Base-by-base conservation (phyloP, 2,113 vertebrate genomes). In the Marmota flaviventris region DNA sequence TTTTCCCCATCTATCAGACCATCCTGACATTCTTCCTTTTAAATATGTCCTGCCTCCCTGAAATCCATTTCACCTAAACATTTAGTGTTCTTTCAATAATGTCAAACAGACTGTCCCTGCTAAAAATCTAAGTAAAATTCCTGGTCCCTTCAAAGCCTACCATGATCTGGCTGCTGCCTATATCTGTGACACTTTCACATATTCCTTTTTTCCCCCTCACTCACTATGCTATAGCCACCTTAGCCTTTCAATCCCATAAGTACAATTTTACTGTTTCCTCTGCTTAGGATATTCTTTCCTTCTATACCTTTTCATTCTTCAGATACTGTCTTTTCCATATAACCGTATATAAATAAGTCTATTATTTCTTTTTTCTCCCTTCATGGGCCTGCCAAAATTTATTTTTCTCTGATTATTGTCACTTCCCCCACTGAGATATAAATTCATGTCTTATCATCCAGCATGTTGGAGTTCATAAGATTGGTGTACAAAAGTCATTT, bases 121-220 rank as follows among this genome's bases (percentile, higher is more conserved):
- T 95, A 91, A 69, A 69, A 89, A 87, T 11, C 5, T 93, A 79
- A 84, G 65, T n/a, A 77, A 83, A 82, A 78, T 45, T 18, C 27
- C 58, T 69, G 51, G 13, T 8, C 48, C 42, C 42, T 78, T 29
- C n/a, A 73, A 93, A n/a, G 45, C 4, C 75, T 63, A 51, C 18
- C 25, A 32, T 18, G 73, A 32, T 4, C 48, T 8, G 56, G 67
- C 73, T 81, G 67, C 73, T 25, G 9, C 34, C 32, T n/a, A 39
- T 5, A 42, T 85, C n/a, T 72, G 20, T 29, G 51, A 22, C 70
- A 75, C 17, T 20, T 72, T 72, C 51, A 79, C 34, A 51, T 3
- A 10, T 61, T 9, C 45, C 24, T 37, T 37, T 81, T 45, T 51
- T 42, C 5, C 13, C 13, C 8, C 6, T 73, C 20, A 29, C 9